phyloP scores from a whole-genome alignment of 92 coral and sea anemone genomes.

The Zoanthus gigantus region DNA sequence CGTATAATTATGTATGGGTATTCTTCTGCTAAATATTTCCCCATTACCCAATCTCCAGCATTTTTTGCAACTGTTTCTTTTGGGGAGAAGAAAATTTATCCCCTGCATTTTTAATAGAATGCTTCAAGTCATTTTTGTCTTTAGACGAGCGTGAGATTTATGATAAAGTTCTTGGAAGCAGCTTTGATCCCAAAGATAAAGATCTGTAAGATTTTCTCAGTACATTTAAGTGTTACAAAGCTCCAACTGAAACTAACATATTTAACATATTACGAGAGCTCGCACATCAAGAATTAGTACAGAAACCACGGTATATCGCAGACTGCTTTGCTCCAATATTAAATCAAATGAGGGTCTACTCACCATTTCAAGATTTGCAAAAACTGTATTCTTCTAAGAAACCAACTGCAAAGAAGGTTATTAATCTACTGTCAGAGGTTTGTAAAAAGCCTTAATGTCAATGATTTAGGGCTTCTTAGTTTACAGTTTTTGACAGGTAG shows the following conservation, averaged over 20 bases:
- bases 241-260: conserved; percentile 54
- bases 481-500: conserved; percentile 66
- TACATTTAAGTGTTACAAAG: conserved; percentile 20
- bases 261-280: conserved; percentile 53
- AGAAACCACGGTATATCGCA: conserved; percentile 69
- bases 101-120: background rate
- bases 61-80: background rate
- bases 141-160: conserved; percentile 18
- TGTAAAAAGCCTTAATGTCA: conserved; percentile 52
- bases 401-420: conserved; percentile 64
- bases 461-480: conserved; percentile 34
- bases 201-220: conserved; percentile 19
- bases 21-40: conserved; percentile 1
- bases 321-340: conserved; percentile 67
- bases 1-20: conserved; percentile 1
- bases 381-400: conserved; percentile 35
- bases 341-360: conserved; percentile 54
- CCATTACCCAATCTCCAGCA: conserved; percentile 9
- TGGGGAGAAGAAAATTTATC: conserved; percentile 8
- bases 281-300: conserved; percentile 73
- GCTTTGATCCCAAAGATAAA: conserved; percentile 13
- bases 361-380: conserved; percentile 63
- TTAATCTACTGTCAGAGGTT: conserved; percentile 62
- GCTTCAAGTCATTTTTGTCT: conserved; percentile 23
- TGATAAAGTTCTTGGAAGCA: conserved; percentile 12